Evolutionary conservation across 2,113 vertebrate species (phyloP).

Genomic region (Leptobrachium leishanense): DNA sequence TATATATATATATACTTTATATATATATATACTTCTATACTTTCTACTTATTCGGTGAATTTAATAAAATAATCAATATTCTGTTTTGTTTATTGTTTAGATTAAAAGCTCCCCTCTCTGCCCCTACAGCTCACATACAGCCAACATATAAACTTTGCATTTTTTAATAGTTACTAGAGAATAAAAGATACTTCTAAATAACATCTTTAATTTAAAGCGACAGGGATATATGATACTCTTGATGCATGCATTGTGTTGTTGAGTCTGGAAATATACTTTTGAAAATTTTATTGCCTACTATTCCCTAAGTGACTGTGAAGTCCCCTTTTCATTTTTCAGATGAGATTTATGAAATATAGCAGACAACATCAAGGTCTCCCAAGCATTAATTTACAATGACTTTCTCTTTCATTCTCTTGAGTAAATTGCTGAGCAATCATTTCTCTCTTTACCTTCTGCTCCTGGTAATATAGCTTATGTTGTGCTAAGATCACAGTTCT

Average conservation of each 20-base stretch:
- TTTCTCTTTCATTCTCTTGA: constrained; percentile 56
- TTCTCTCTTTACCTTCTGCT: constrained; percentile 67
- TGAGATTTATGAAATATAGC: constrained; percentile 66
- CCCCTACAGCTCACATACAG: too few species aligned
- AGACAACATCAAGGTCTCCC: constrained; percentile 61
- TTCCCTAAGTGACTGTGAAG: constrained; percentile 52
- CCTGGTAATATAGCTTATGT: constrained; percentile 60
- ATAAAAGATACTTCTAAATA: background rate
- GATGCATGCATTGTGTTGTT: constrained; percentile 48
- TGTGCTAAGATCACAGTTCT: constrained; percentile 61
- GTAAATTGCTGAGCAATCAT: constrained; percentile 69
- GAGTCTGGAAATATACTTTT: constrained; percentile 55
- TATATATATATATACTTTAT: too few species aligned
- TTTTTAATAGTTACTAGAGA: too few species aligned
- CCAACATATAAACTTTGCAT: too few species aligned
- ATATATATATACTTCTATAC: too few species aligned
- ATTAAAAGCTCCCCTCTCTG: too few species aligned
- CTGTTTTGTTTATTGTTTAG: too few species aligned
- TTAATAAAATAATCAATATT: too few species aligned
- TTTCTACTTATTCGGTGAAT: too few species aligned
- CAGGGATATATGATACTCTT: background rate
- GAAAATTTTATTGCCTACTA: constrained; percentile 55
- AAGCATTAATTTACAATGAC: constrained; percentile 66
- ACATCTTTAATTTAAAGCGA: background rate
- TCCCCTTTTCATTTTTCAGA: constrained; percentile 54